Evolutionary conservation across 1,140 invertebrate species (phyloP).

Genomic region (Doryteuthis pealeii): DNA sequence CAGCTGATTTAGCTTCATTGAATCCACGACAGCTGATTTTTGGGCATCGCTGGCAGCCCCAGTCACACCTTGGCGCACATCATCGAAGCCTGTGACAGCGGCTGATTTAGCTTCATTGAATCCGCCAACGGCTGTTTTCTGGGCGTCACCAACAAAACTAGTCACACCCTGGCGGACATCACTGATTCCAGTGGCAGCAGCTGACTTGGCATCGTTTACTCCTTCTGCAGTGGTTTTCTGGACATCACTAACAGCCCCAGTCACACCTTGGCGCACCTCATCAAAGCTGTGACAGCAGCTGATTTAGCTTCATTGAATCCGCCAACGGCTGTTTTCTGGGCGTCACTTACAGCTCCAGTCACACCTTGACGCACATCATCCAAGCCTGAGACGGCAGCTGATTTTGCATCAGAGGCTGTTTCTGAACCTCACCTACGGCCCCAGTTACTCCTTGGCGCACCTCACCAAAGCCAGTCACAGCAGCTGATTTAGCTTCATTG

Average conservation of each 20-base stretch:
- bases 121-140: neutral
- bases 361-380: neutral
- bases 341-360: neutral
- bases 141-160: neutral
- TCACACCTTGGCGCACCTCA: neutral
- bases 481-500: neutral
- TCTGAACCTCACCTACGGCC: neutral
- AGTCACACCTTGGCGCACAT: neutral
- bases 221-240: neutral
- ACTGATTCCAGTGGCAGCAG: neutral
- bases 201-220: neutral
- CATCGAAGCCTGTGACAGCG: neutral
- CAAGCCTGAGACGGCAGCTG: neutral
- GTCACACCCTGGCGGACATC: neutral
- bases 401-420: neutral
- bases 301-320: neutral
- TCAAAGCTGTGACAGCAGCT: neutral
- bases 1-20: neutral
- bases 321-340: neutral
- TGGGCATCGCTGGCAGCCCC: neutral
- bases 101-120: neutral
- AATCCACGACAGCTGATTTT: neutral
- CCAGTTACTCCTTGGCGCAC: neutral
- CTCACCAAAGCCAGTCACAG: neutral
- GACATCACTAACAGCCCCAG: neutral